phyloP scores from a whole-genome alignment of 2,888 invertebrate species.

The Ennomos erosarius region DNA sequence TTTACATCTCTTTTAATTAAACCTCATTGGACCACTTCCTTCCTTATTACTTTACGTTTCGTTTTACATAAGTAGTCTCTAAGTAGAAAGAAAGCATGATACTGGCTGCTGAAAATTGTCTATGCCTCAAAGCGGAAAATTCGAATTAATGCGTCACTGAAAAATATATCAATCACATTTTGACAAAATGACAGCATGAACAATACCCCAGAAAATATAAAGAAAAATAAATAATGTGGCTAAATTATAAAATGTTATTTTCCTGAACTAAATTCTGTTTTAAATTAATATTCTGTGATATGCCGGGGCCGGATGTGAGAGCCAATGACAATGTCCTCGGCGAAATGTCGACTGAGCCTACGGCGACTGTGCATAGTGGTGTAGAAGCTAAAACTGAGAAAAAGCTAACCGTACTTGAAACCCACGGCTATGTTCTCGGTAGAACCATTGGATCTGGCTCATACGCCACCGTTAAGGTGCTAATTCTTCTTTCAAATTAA shows the following conservation, averaged over 20 bases:
- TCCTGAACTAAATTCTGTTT: conserved; percentile 59
- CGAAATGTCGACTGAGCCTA: conserved; percentile 79
- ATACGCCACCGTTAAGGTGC: conserved; percentile 92
- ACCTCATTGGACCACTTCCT: no score
- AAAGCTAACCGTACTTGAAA: conserved; percentile 89
- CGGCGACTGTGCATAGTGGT: conserved; percentile 75
- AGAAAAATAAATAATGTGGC: conserved; percentile 68
- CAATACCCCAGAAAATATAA: conserved; percentile 60
- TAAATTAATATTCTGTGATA: conserved; percentile 74
- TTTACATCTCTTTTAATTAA: no score
- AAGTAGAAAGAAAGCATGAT: conserved; percentile 26
- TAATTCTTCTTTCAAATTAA: not conserved
- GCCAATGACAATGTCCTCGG: conserved; percentile 80
- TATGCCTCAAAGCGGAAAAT: conserved; percentile 48
- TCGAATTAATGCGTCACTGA: conserved; percentile 57
- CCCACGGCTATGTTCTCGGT: conserved; percentile 90
- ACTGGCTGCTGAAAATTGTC: conserved; percentile 41
- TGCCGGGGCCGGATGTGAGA: conserved; percentile 82
- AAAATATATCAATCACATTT: conserved; percentile 45
- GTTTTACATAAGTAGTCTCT: no score
- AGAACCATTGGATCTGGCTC: conserved; percentile 93
- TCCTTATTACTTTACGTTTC: no score
- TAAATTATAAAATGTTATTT: conserved; percentile 76
- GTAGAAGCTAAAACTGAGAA: conserved; percentile 74
- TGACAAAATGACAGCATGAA: conserved; percentile 75